phyloP scores from a whole-genome alignment of 2,113 vertebrate genomes.

The Corvus moneduloides region DNA sequence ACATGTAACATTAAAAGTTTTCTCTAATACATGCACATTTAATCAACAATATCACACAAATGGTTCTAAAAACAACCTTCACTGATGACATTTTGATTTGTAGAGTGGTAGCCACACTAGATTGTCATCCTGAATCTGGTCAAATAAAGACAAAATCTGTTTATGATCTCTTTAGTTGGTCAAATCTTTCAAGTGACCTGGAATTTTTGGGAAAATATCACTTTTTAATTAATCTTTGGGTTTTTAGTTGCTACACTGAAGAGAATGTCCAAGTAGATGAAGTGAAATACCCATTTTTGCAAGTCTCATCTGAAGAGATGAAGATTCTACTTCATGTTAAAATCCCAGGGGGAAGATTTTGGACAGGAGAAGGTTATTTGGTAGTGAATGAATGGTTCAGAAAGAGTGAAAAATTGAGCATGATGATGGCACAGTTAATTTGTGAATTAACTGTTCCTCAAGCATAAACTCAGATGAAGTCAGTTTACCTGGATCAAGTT shows the following conservation, averaged over 20 bases:
- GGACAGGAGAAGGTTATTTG: not conserved
- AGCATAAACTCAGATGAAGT: not conserved
- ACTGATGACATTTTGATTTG: not conserved
- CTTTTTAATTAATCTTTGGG: not conserved
- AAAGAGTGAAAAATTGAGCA: not conserved
- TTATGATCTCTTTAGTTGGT: not conserved
- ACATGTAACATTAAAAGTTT: not conserved
- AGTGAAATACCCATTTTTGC: not conserved
- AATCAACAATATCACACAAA: not conserved
- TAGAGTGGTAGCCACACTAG: not conserved
- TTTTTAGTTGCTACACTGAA: not conserved
- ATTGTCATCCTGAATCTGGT: not conserved
- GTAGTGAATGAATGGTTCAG: not conserved
- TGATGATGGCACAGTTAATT: not conserved
- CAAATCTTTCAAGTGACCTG: not conserved
- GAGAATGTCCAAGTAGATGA: not conserved
- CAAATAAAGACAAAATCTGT: not conserved
- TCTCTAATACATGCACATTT: not conserved
- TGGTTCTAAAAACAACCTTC: not conserved
- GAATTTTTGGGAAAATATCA: not conserved
- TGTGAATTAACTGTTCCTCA: not conserved
- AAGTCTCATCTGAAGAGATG: not conserved
- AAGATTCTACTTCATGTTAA: not conserved
- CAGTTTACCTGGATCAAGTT: not conserved
- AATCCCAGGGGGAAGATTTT: not conserved